A percentile compares a stretch with the other conserved stretches of the same genome.
Evolutionary conservation across 2,888 invertebrate genomes (phyloP).

Genomic region (Habroteleia sp.): DNA sequence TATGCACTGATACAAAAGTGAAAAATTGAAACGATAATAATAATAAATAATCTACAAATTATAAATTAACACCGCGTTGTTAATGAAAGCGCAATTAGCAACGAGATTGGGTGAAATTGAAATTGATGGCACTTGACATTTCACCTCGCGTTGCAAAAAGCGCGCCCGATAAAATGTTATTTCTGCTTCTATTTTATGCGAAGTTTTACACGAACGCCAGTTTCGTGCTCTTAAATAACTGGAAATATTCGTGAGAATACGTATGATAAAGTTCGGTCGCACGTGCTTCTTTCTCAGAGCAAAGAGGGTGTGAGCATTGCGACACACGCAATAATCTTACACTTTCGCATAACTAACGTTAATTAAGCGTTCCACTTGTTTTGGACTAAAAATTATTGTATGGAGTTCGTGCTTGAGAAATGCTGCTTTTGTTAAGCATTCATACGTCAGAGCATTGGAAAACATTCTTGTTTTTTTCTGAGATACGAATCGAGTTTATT

Average conservation of each 20-base stretch:
- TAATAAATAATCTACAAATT: too few species aligned
- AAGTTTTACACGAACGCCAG: constrained; percentile 3
- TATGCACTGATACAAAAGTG: constrained; percentile 6
- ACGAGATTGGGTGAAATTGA: constrained; percentile 21
- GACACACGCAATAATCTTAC: constrained; percentile 52
- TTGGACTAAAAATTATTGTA: constrained; percentile 7
- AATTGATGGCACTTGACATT: constrained; percentile 28
- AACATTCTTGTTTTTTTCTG: too few species aligned
- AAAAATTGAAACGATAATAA: too few species aligned
- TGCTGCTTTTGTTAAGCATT: neutral
- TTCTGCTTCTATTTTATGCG: constrained; percentile 14
- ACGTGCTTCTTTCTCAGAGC: constrained; percentile 58
- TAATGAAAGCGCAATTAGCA: constrained; percentile 23
- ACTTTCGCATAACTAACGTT: constrained; percentile 39
- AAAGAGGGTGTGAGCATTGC: constrained; percentile 39
- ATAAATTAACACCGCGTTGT: neutral
- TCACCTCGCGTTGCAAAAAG: constrained; percentile 22
- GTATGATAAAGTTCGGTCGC: constrained; percentile 50
- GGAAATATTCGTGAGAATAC: constrained; percentile 45
- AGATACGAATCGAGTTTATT: too few species aligned
- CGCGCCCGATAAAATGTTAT: constrained; percentile 21
- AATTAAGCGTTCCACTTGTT: constrained; percentile 53
- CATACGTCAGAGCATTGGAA: neutral
- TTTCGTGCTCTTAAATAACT: constrained; percentile 13
- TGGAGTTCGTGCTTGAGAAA: constrained; percentile 7